phyloP scores from a whole-genome alignment of 2,888 invertebrate genomes.

The Sabellastarte sp. region DNA sequence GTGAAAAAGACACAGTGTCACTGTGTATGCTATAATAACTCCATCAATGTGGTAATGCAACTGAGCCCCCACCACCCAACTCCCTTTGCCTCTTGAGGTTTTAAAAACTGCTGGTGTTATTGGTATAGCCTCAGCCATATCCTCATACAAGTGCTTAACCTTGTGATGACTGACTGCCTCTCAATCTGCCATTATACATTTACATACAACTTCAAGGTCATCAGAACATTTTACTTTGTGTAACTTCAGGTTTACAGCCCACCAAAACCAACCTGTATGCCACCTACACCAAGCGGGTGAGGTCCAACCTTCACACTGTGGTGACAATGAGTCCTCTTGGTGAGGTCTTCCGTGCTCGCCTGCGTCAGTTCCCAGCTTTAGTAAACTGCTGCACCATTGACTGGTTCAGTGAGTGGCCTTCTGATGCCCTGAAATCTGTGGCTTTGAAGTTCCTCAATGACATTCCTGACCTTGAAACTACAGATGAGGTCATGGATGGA shows the following conservation, averaged over 20 bases:
- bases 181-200: too few relatives aligned
- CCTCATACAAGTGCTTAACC: too few relatives aligned
- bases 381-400: constrained; percentile 61
- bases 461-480: constrained; percentile 69
- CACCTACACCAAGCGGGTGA: constrained; percentile 56
- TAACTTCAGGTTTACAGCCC: constrained; percentile 68
- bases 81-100: too few relatives aligned
- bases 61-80: too few relatives aligned
- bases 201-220: too few relatives aligned
- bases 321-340: constrained; percentile 62
- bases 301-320: constrained; percentile 58
- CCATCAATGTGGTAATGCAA: too few relatives aligned
- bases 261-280: constrained; percentile 70
- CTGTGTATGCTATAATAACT: too few relatives aligned
- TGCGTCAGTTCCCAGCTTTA: constrained; percentile 60
- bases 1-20: too few relatives aligned
- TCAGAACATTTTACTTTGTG: too few relatives aligned
- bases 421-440: constrained; percentile 68
- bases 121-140: too few relatives aligned
- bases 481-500: constrained; percentile 63
- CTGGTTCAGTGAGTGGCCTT: constrained; percentile 73
- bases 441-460: constrained; percentile 61
- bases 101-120: too few relatives aligned
- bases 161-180: too few relatives aligned
- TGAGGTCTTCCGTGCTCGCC: constrained; percentile 58